phyloP scores from a whole-genome alignment of 2,113 vertebrate species.

The Dendrocopos noguchii region DNA sequence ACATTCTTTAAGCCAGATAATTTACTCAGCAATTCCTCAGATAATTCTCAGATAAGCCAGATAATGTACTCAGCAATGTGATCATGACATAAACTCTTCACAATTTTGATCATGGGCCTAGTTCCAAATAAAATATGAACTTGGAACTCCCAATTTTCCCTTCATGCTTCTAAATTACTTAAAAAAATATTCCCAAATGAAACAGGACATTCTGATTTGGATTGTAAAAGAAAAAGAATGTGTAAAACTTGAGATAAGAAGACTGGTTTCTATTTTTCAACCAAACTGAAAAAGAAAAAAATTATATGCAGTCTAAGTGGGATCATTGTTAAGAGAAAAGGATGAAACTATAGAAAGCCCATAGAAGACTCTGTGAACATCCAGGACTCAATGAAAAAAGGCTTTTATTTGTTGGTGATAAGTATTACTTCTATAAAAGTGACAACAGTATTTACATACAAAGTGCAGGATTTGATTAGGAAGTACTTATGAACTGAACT shows the following conservation, averaged over 20 bases:
- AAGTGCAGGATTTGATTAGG: neutral
- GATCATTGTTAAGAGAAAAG: neutral
- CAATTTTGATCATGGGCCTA: neutral
- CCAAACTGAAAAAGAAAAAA: neutral
- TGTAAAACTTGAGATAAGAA: neutral
- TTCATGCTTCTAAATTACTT: neutral
- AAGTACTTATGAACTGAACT: neutral
- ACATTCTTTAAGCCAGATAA: neutral
- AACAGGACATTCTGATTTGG: neutral
- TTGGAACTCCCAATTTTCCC: neutral
- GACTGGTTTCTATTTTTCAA: neutral
- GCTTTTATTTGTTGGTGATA: neutral
- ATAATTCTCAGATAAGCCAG: neutral
- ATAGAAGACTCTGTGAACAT: neutral
- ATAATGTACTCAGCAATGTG: neutral
- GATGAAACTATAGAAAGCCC: neutral
- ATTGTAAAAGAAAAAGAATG: neutral
- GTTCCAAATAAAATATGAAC: neutral
- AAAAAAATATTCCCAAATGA: neutral
- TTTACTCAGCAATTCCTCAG: neutral
- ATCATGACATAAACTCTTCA: neutral
- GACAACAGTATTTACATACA: neutral
- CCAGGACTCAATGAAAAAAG: neutral
- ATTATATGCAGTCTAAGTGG: neutral
- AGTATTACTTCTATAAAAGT: neutral